Percentiles rank a stretch among this genome's conserved stretches.
These are phyloP conservation scores for Rissa tridactyla DNA, from an alignment of 2,113 vertebrate species.

Conservation along the genomic window DNA sequence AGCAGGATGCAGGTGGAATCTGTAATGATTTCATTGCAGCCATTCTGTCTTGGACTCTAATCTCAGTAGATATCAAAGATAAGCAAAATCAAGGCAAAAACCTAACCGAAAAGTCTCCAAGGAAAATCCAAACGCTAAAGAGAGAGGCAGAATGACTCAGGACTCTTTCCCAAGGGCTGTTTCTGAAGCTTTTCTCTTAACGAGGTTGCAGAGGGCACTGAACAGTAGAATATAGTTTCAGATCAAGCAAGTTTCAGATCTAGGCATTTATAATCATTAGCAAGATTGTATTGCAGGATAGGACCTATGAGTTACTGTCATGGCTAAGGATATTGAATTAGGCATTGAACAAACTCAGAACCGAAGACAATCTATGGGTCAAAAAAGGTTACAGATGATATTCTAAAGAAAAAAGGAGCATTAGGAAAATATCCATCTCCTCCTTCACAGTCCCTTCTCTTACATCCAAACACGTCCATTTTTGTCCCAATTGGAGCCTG, in stretches of 20 bases:
- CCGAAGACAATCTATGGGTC: not conserved
- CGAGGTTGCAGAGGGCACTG: not conserved
- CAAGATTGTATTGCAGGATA: not conserved
- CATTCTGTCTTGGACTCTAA: slow-evolving; percentile 13
- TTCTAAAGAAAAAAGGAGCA: not conserved
- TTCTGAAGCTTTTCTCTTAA: not conserved
- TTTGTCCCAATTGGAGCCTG: not conserved
- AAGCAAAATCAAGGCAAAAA: slow-evolving; percentile 30
- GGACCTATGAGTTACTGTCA: slow-evolving; percentile 23
- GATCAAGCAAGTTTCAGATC: slow-evolving; percentile 5
- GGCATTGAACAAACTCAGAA: slow-evolving; percentile 2
- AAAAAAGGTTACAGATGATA: not conserved
- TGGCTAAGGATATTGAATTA: slow-evolving; percentile 11
- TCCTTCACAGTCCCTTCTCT: not conserved
- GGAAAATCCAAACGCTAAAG: not conserved
- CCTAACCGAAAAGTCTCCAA: not conserved
- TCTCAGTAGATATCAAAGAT: slow-evolving; percentile 21
- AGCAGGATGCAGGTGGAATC: slow-evolving; percentile 7
- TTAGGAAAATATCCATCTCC: not conserved
- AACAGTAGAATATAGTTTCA: not conserved
- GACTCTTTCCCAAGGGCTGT: not conserved
- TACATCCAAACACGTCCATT: not conserved
- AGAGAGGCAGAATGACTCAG: not conserved
- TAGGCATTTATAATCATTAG: slow-evolving; percentile 40
- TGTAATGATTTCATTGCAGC: slow-evolving; percentile 20